phyloP scores from a whole-genome alignment of 2,797 vertebrate genomes.

The Liasis olivaceus region DNA sequence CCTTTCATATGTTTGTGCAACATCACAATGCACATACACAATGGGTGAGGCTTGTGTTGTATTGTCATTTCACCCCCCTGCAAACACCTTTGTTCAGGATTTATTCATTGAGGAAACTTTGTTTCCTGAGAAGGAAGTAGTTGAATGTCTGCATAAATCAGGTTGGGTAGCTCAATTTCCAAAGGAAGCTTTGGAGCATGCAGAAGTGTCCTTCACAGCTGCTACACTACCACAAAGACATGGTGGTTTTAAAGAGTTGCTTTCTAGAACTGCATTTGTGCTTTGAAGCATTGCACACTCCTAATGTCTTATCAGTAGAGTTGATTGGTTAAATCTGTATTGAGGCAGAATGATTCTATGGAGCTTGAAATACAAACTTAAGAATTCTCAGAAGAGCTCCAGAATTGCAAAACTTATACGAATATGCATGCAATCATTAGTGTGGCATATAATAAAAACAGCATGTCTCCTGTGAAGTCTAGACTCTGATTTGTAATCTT shows the following conservation, averaged over 20 bases:
- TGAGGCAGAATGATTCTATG: not conserved
- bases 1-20: not conserved
- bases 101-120: not conserved
- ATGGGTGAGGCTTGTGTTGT: not conserved
- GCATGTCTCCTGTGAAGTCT: slow-evolving; percentile 23
- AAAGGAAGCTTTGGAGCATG: not conserved
- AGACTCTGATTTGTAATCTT: slow-evolving; percentile 32
- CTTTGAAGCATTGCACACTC: not conserved
- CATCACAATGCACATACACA: not conserved
- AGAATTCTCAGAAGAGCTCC: slow-evolving; percentile 8
- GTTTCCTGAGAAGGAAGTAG: not conserved
- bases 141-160: not conserved
- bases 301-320: not conserved
- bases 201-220: not conserved
- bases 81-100: not conserved
- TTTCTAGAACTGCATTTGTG: not conserved
- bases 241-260: not conserved
- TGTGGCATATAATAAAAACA: slow-evolving; percentile 26
- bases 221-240: not conserved
- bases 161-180: not conserved
- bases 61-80: not conserved
- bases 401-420: slow-evolving; percentile 13
- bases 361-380: not conserved
- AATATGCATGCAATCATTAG: slow-evolving; percentile 23
- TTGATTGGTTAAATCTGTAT: not conserved